Evolutionary conservation across 2,113 vertebrate species (phyloP), one percentile per base, ranked within the genome.

Genomic region (Pseudopipra pipra): DNA sequence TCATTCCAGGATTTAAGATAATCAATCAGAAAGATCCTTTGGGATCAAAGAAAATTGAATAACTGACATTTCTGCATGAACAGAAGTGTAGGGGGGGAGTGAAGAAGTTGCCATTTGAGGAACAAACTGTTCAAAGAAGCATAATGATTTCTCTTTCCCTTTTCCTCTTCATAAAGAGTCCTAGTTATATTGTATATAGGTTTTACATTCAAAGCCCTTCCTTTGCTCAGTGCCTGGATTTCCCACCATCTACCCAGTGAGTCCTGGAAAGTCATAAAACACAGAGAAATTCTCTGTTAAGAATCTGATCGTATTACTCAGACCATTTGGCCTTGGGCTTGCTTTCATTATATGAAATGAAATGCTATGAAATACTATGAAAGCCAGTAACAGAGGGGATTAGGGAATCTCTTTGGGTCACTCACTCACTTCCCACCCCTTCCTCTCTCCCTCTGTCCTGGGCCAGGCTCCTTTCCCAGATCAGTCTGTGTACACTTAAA

Each of bases 41-140:
- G 91, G 93, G 97, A 98, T 97, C 97, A 98, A 97, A 97, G 86
- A 22, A 94, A 96, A 91, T 88, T 87, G 91, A 97, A 79, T 98
- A 98, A 96, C 81, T 94, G 93, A 93, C 89, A 94, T 93, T 97
- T 97, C 73, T 87, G 23, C 75, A 39, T 25, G 72, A 96, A 76
- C 37, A 76, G 37, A 85, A 92, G 44, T 21, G 4, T 49, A 63
- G 25, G n/a, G 5, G 30, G 28, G 8, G 14, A 85, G 46, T 78
- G 65, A 97, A 91, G 89, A 97, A 97, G 92, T 87, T 95, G 63
- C 77, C 59, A 84, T 97, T 97, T 97, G 88, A 96, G 87, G 89
- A 96, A 93, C 82, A 95, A 66, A 83, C 58, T 75, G 9, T 68
- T 90, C 52, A 78, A 77, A 93, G 68, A 81, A 73, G 54, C 25